A percentile compares a stretch with the other conserved stretches of the same genome.
These are phyloP conservation scores for Gadopsis marmoratus DNA, from an alignment of 2,797 vertebrate species.

Conservation along the genomic window DNA sequence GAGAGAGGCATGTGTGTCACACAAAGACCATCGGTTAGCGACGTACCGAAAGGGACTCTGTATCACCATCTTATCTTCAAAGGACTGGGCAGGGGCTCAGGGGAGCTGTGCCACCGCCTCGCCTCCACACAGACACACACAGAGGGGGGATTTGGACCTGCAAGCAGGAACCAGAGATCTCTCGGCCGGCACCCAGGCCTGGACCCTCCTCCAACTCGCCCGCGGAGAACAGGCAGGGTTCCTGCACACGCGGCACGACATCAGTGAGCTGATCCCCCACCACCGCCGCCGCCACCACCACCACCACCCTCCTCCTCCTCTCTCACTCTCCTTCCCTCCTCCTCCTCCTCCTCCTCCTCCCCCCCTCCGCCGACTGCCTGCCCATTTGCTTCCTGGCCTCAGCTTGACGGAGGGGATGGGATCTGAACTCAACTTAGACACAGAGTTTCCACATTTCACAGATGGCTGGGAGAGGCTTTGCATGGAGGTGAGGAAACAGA, in stretches of 20 bases:
- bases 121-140: conserved; percentile 81
- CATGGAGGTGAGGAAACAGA: conserved; percentile 83
- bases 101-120: conserved; percentile 83
- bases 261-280: conserved; percentile 81
- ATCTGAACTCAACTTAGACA: conserved; percentile 89
- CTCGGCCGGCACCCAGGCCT: conserved; percentile 82
- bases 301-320: conserved; percentile 31
- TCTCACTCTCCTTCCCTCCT: conserved; percentile 34
- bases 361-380: conserved; percentile 74
- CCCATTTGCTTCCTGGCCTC: conserved; percentile 83
- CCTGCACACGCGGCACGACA: conserved; percentile 84
- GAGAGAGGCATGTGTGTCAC: conserved; percentile 81
- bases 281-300: conserved; percentile 22
- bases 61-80: conserved; percentile 89
- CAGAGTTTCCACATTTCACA: conserved; percentile 90
- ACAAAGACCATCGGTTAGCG: conserved; percentile 83
- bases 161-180: conserved; percentile 84
- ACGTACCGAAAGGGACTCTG: conserved; percentile 85
- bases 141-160: conserved; percentile 85
- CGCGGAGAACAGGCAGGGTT: conserved; percentile 85
- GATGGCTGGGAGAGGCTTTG: conserved; percentile 87
- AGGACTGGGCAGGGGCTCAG: conserved; percentile 86
- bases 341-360: conserved; percentile 33
- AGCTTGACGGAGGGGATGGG: conserved; percentile 82
- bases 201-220: conserved; percentile 86